A percentile compares a stretch with the other conserved stretches of the same genome.
Evolutionary conservation across 2,113 vertebrate genomes (phyloP).

Genomic region (Semnornis frantzii): DNA sequence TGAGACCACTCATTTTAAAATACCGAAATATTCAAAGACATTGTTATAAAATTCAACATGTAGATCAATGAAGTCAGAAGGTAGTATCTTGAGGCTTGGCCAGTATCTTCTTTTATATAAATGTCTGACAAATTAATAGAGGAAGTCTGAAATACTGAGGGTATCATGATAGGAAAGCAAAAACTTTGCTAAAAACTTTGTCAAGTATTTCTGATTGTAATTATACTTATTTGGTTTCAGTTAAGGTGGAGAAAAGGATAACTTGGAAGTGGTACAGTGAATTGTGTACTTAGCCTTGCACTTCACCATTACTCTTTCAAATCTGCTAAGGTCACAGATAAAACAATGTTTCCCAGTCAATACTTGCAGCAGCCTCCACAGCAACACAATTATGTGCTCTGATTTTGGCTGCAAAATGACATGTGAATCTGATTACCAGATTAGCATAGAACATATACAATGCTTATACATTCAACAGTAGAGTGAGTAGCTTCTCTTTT

Average conservation of each 20-base stretch:
- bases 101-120: neutral
- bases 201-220: neutral
- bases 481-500: neutral
- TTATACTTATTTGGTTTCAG: neutral
- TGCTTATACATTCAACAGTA: neutral
- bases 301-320: neutral
- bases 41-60: neutral
- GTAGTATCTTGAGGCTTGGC: neutral
- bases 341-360: neutral
- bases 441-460: neutral
- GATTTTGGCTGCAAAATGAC: neutral
- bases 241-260: neutral
- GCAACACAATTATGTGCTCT: neutral
- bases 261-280: neutral
- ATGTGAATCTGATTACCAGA: neutral
- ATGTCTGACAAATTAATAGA: neutral
- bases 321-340: neutral
- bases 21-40: neutral
- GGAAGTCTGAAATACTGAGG: neutral
- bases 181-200: accelerated
- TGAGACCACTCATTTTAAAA: neutral
- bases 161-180: neutral
- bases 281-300: neutral
- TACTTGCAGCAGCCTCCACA: neutral
- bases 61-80: neutral